phyloP scores from a whole-genome alignment of 2,797 vertebrate genomes.

The Anguilla anguilla region DNA sequence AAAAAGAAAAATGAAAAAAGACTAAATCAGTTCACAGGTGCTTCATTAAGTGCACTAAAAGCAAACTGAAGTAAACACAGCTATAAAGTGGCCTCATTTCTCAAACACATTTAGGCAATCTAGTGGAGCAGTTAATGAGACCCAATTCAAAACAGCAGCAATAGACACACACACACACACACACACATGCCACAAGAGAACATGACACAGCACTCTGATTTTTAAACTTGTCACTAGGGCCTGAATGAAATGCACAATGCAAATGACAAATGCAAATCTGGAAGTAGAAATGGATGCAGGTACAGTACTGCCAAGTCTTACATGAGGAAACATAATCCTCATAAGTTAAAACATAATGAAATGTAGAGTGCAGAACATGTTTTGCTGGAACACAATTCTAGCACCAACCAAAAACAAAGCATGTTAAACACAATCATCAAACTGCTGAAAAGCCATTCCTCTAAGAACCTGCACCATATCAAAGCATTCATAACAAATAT shows the following conservation, averaged over 20 bases:
- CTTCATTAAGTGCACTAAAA: not conserved
- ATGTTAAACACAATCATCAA: not conserved
- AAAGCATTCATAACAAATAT: not conserved
- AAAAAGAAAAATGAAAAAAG: not conserved
- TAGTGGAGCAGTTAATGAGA: constrained; percentile 5
- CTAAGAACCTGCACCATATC: not conserved
- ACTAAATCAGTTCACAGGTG: not conserved
- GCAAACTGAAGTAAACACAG: not conserved
- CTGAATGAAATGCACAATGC: not conserved
- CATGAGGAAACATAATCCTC: not conserved
- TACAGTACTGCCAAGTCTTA: not conserved
- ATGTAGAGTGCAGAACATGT: not conserved
- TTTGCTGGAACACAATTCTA: not conserved
- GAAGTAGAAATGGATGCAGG: not conserved
- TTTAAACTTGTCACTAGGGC: not conserved
- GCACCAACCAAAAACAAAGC: not conserved
- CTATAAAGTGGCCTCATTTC: not conserved
- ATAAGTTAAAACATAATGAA: not conserved
- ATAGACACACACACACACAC: not conserved
- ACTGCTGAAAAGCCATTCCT: not conserved
- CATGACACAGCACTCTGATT: not conserved
- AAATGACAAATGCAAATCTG: not conserved
- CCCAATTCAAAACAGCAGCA: not conserved
- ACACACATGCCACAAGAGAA: not conserved
- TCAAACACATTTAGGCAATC: not conserved